Percentiles rank a stretch among this genome's conserved stretches.
Evolutionary conservation across 1,140 invertebrate species (phyloP).

Genomic region (Manduca sexta): DNA sequence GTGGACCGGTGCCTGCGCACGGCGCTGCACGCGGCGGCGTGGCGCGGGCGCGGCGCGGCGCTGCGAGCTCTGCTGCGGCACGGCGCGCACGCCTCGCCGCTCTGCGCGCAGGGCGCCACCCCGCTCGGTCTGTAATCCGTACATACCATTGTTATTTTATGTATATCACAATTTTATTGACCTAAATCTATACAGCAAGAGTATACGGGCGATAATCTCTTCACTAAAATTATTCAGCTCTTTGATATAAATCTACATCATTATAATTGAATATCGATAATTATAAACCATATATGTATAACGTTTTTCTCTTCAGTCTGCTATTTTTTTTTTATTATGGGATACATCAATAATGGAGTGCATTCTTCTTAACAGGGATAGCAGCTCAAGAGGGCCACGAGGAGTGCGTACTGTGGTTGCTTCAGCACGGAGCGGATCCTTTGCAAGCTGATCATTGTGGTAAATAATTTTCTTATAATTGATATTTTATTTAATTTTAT

Average conservation of each 20-base stretch:
- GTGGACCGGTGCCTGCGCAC: slow-evolving; percentile 92
- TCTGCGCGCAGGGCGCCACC: slow-evolving; percentile 95
- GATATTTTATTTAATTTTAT: too few relatives aligned
- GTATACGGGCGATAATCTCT: too few relatives aligned
- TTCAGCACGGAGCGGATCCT: slow-evolving; percentile 93
- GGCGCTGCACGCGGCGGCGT: slow-evolving; percentile 94
- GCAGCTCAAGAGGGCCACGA: slow-evolving; percentile 93
- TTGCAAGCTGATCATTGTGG: slow-evolving; percentile 94
- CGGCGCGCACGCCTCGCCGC: slow-evolving; percentile 88
- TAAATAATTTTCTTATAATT: slow-evolving; percentile 10
- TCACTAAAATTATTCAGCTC: too few relatives aligned
- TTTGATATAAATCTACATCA: too few relatives aligned
- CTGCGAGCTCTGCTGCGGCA: slow-evolving; percentile 87
- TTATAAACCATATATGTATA: too few relatives aligned
- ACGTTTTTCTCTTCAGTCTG: too few relatives aligned
- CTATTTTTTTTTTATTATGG: not conserved
- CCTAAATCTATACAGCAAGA: too few relatives aligned
- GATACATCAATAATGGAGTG: too few relatives aligned
- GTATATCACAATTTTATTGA: too few relatives aligned
- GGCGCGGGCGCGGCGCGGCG: slow-evolving; percentile 92
- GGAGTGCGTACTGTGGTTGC: slow-evolving; percentile 88
- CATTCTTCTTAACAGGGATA: slow-evolving; percentile 80
- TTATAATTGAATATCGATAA: too few relatives aligned
- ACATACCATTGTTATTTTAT: too few relatives aligned
- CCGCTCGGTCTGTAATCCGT: slow-evolving; percentile 85